Evolutionary conservation across 1,140 invertebrate genomes (phyloP).

Genomic region (Parapsyche elsis): DNA sequence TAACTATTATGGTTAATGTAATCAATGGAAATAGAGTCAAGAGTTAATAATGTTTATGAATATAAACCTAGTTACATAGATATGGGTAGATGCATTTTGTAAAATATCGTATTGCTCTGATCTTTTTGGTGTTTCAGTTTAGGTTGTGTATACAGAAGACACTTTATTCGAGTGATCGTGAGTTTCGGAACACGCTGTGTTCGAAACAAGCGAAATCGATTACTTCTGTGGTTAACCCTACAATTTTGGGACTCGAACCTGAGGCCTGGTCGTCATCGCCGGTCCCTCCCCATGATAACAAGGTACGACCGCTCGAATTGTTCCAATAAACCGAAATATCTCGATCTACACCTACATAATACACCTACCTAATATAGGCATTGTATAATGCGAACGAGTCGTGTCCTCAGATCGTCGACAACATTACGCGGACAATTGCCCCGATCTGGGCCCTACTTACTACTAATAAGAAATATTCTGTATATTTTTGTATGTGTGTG

Average conservation of each 20-base stretch:
- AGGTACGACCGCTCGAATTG: slow-evolving; percentile 39
- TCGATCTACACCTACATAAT: slow-evolving; percentile 2
- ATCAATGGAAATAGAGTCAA: too few species aligned
- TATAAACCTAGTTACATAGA: too few species aligned
- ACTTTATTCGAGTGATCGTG: not conserved
- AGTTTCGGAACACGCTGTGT: slow-evolving; percentile 27
- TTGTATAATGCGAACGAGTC: not conserved
- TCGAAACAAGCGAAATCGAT: slow-evolving; percentile 54
- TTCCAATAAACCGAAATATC: slow-evolving; percentile 38
- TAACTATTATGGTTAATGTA: too few species aligned
- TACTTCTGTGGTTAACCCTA: slow-evolving; percentile 55
- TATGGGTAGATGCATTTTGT: too few species aligned
- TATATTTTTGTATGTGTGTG: too few species aligned
- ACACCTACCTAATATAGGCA: too few species aligned
- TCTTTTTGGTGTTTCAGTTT: too few species aligned
- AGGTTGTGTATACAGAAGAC: not conserved
- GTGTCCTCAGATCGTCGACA: not conserved
- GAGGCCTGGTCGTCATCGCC: slow-evolving; percentile 25
- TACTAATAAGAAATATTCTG: too few species aligned
- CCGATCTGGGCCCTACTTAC: not conserved
- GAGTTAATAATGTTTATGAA: too few species aligned
- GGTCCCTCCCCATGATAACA: slow-evolving; percentile 36
- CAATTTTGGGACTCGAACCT: slow-evolving; percentile 49
- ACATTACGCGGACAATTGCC: not conserved
- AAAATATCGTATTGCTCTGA: too few species aligned